A percentile compares a stretch with the other conserved stretches of the same genome.
These are phyloP conservation scores for Falco cherrug DNA, from an alignment of 2,797 vertebrate species.

Conservation along the genomic window DNA sequence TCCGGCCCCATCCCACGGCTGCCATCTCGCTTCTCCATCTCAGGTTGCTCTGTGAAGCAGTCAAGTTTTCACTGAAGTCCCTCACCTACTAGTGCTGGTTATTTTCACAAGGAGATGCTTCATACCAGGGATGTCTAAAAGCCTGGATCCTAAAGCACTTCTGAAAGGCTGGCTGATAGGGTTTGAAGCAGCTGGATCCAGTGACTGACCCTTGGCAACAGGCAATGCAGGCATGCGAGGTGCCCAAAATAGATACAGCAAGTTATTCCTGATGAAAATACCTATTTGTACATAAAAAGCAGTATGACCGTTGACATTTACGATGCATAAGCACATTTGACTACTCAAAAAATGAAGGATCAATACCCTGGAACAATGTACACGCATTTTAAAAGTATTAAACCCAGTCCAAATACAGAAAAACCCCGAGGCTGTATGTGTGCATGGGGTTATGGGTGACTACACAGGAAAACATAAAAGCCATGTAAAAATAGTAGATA, in stretches of 20 bases:
- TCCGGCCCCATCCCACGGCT: rapidly evolving
- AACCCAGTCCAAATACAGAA: not conserved
- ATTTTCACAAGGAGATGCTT: not conserved
- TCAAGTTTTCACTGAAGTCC: not conserved
- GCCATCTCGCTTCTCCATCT: not conserved
- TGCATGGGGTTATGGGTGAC: not conserved
- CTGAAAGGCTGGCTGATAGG: not conserved
- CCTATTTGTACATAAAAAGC: not conserved
- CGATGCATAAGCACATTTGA: not conserved
- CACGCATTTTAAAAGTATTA: not conserved
- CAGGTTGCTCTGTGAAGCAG: not conserved
- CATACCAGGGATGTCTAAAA: not conserved
- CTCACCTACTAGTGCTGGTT: not conserved
- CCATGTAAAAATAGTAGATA: not conserved
- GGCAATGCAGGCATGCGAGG: not conserved
- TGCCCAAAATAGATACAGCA: not conserved
- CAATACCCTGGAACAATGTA: not conserved
- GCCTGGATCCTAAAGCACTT: not conserved
- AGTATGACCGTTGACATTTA: not conserved
- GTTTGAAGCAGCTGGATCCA: not conserved
- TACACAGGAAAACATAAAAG: not conserved
- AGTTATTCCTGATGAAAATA: not conserved
- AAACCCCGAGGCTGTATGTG: not conserved
- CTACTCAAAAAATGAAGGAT: not conserved
- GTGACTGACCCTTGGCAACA: not conserved